Conservation (phyloP, 1,140 invertebrate genomes). For the Chlorops oryzae region DNA sequence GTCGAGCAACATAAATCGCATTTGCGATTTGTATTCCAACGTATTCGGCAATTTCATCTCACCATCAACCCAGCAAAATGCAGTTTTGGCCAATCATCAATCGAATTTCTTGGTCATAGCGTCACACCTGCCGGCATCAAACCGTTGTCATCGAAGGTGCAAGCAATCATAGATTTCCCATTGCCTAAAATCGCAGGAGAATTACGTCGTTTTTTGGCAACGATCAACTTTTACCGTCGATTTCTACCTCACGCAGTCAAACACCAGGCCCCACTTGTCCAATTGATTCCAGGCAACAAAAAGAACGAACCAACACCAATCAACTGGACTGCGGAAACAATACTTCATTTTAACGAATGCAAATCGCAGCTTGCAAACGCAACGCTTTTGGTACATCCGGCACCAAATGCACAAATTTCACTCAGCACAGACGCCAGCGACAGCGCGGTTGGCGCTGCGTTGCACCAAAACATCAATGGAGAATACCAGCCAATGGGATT, state of each 20-base stretch:
- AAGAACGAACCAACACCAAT: no score
- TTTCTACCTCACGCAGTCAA: background rate
- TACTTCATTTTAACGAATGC: background rate
- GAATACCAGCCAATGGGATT: background rate
- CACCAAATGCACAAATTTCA: background rate
- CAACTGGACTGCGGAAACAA: no score
- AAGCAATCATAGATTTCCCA: no score
- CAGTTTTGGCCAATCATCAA: no score
- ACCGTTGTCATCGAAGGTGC: no score
- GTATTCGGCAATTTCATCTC: no score
- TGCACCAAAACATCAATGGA: background rate
- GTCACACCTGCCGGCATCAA: constrained; percentile 21
- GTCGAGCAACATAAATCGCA: no score
- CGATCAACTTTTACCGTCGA: background rate
- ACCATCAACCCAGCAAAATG: no score
- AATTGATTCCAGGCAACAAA: no score
- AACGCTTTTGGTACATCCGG: background rate
- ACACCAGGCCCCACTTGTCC: background rate
- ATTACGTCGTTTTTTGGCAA: constrained; percentile 11
- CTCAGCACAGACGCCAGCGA: background rate
- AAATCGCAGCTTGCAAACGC: no score
- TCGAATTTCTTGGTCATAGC: background rate
- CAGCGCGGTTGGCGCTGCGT: background rate
- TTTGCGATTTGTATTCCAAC: background rate
- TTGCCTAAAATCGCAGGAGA: constrained; percentile 15